These are phyloP conservation scores for Agapostemon virescens DNA, from an alignment of 2,888 invertebrate genomes.

Conservation along the genomic window DNA sequence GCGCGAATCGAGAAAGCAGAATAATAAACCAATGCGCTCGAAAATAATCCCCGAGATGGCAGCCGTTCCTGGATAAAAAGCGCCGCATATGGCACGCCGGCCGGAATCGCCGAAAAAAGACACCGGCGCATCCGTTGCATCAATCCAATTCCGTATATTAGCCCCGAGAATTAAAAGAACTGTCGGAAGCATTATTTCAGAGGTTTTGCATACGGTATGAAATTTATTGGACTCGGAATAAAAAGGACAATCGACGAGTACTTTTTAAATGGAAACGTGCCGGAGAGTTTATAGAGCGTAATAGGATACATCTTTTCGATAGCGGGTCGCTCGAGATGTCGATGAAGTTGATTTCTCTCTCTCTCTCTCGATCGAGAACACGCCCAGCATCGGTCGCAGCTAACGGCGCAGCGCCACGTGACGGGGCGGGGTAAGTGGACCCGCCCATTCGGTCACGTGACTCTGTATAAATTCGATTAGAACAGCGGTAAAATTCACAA, in stretches of 20 bases:
- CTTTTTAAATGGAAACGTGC: background rate
- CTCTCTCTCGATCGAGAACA: too few relatives aligned
- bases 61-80: constrained; percentile 17
- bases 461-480: background rate
- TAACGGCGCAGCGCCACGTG: too few relatives aligned
- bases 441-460: background rate
- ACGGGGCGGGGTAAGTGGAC: background rate
- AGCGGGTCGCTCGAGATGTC: too few relatives aligned
- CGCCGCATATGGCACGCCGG: constrained; percentile 4
- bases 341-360: background rate
- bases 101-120: background rate
- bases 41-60: constrained; percentile 44
- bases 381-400: background rate
- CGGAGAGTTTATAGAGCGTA: background rate
- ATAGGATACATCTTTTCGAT: background rate
- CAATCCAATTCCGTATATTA: background rate
- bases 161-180: background rate
- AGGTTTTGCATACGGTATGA: background rate
- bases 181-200: background rate
- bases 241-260: background rate
- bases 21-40: constrained; percentile 42
- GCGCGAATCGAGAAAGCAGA: constrained; percentile 15
- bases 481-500: too few relatives aligned
- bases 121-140: background rate
- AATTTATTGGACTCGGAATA: background rate